phyloP scores from a whole-genome alignment of 2,888 invertebrate species.

The Eumacrocentrus americanus region DNA sequence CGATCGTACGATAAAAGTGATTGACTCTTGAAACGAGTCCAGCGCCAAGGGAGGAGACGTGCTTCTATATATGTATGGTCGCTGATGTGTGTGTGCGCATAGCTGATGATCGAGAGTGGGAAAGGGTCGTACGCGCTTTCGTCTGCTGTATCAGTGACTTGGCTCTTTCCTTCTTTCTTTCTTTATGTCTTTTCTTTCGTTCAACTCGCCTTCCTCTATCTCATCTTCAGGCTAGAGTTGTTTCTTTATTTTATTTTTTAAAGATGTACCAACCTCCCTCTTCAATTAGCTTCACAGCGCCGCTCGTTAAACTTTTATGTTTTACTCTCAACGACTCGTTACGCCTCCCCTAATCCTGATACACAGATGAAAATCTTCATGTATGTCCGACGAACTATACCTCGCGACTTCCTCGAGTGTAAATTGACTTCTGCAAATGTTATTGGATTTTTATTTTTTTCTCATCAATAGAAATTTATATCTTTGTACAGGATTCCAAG shows the following conservation, averaged over 20 bases:
- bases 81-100: conserved; percentile 19
- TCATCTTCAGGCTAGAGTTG: background rate
- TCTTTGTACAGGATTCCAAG: too few relatives aligned
- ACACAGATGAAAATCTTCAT: conserved; percentile 45
- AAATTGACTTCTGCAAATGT: too few relatives aligned
- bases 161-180: conserved; percentile 6
- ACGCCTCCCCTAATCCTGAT: conserved; percentile 25
- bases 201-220: conserved; percentile 22
- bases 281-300: conserved; percentile 53
- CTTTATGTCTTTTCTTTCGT: conserved; percentile 21
- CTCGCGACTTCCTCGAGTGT: too few relatives aligned
- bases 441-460: too few relatives aligned
- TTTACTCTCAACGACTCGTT: conserved; percentile 47
- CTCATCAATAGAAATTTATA: too few relatives aligned
- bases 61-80: conserved; percentile 2
- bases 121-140: conserved; percentile 36
- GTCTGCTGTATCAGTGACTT: conserved; percentile 17
- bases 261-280: conserved; percentile 39
- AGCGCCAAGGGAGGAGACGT: conserved; percentile 27
- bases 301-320: conserved; percentile 54
- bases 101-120: conserved; percentile 28
- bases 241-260: conserved; percentile 26
- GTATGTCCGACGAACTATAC: background rate
- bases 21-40: conserved; percentile 52
- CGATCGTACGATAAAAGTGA: conserved; percentile 51